Conservation (phyloP, 2,888 invertebrate species). For the Laothoe populi region DNA sequence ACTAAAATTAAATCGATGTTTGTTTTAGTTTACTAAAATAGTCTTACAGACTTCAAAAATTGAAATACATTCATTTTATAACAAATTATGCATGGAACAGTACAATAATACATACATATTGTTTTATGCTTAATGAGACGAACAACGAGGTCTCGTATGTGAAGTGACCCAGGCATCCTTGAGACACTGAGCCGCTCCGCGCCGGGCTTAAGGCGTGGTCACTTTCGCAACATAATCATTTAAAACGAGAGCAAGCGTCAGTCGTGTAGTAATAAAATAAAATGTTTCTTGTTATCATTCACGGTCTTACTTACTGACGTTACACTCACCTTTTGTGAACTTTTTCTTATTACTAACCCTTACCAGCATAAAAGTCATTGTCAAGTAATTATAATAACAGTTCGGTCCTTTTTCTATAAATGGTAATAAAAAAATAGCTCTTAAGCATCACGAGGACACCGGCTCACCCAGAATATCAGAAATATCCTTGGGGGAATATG, state of each 20-base stretch:
- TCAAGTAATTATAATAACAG: background rate
- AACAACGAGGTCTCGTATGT: conserved; percentile 5
- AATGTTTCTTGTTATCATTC: conserved; percentile 21
- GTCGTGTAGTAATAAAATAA: conserved; percentile 29
- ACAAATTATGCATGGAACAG: background rate
- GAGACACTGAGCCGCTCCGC: conserved; percentile 29
- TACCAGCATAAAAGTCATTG: background rate
- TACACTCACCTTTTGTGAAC: conserved; percentile 21
- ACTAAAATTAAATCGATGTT: too few relatives aligned
- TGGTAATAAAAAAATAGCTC: too few relatives aligned
- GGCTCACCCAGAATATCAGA: too few relatives aligned
- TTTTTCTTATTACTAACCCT: background rate
- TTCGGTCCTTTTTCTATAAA: too few relatives aligned
- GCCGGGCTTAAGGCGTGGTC: conserved; percentile 34
- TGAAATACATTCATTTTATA: background rate
- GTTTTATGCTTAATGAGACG: background rate
- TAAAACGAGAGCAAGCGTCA: conserved; percentile 41
- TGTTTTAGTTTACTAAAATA: too few relatives aligned
- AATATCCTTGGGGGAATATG: too few relatives aligned
- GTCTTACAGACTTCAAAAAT: background rate
- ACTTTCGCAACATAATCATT: conserved; percentile 39
- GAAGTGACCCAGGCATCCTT: conserved; percentile 42
- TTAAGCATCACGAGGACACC: too few relatives aligned
- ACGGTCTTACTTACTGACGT: conserved; percentile 5
- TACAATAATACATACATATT: background rate